phyloP scores from a whole-genome alignment of 64 coral and sea anemone species.

The Stichodactyla mertensii region DNA sequence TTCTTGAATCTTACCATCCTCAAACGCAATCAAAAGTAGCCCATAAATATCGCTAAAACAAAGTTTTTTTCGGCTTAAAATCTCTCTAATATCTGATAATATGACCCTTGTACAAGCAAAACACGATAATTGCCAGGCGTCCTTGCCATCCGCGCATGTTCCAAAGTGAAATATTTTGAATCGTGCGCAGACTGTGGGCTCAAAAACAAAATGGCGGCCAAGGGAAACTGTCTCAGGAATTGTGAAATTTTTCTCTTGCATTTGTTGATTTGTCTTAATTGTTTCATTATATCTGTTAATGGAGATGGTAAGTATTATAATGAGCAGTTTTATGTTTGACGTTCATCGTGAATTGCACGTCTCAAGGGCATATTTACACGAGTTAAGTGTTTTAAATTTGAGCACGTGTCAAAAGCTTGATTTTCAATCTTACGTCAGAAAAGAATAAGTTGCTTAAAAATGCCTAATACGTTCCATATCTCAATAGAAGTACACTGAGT shows the following conservation, averaged over 20 bases:
- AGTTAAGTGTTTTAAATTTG: too few relatives aligned
- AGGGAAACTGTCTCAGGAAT: background rate
- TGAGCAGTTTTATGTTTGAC: background rate
- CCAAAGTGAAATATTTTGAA: background rate
- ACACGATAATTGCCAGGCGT: background rate
- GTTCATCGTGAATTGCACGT: background rate
- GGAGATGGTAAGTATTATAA: constrained; percentile 6
- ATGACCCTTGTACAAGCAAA: background rate
- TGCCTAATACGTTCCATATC: too few relatives aligned
- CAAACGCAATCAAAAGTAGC: background rate
- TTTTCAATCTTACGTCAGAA: too few relatives aligned
- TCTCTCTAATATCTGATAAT: background rate
- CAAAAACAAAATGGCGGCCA: constrained; percentile 11
- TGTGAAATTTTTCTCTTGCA: background rate
- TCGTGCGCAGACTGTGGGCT: background rate
- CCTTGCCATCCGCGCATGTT: constrained; percentile 1
- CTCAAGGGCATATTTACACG: background rate
- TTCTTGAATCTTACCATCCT: constrained; percentile 28
- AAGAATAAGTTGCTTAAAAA: too few relatives aligned
- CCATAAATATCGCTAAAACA: background rate
- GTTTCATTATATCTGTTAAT: background rate
- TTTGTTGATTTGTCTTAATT: background rate
- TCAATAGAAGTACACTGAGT: too few relatives aligned
- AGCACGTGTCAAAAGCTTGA: too few relatives aligned
- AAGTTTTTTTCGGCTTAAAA: background rate